These are phyloP conservation scores for Apostichopus parvimensis DNA, from an alignment of 35 echinoderm and acorn worm species.

Conservation along the genomic window DNA sequence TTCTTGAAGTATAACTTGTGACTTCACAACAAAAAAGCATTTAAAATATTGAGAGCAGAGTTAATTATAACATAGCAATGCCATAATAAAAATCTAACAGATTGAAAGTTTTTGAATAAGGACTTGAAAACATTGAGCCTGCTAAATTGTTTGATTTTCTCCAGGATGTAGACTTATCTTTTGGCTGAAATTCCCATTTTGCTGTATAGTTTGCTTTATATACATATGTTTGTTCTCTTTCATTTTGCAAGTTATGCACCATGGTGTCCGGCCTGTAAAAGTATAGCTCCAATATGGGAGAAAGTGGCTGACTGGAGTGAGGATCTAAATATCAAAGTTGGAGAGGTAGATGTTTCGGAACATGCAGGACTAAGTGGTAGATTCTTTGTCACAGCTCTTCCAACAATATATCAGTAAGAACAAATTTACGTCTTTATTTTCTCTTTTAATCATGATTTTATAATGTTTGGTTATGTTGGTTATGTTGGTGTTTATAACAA, in stretches of 20 bases:
- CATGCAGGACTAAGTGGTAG: constrained; percentile 94
- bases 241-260: constrained; percentile 82
- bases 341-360: constrained; percentile 88
- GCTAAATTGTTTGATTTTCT: too few relatives aligned
- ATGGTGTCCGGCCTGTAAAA: constrained; percentile 97
- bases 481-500: neutral
- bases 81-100: too few relatives aligned
- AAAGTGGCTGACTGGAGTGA: constrained; percentile 67
- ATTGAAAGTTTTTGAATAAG: too few relatives aligned
- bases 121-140: too few relatives aligned
- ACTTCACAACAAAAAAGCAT: too few relatives aligned
- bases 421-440: neutral
- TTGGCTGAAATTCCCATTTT: too few relatives aligned
- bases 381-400: constrained; percentile 87
- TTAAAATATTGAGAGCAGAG: too few relatives aligned
- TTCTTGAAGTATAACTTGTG: too few relatives aligned
- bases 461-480: neutral
- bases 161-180: too few relatives aligned
- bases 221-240: neutral
- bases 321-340: constrained; percentile 81
- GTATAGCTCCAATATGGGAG: constrained; percentile 84
- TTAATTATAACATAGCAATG: too few relatives aligned
- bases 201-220: too few relatives aligned
- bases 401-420: constrained; percentile 96
- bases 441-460: neutral